Evolutionary conservation across 2,113 vertebrate species (phyloP).

Genomic region (Pseudorectes ferrugineus): DNA sequence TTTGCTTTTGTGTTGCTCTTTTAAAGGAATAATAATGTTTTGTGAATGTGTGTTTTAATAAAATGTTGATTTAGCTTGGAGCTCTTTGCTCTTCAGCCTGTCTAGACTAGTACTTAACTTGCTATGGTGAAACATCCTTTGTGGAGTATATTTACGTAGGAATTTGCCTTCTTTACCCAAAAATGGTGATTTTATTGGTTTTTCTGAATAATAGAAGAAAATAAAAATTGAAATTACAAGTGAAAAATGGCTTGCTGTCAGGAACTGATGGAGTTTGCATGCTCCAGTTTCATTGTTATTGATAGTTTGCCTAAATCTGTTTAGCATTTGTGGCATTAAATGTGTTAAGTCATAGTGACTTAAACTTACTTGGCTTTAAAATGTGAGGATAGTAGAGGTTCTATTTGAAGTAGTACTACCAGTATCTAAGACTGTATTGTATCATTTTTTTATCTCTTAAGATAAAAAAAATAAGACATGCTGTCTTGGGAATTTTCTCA

Average conservation of each 20-base stretch:
- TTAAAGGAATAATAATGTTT: not conserved
- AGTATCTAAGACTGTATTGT: not conserved
- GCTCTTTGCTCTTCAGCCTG: constrained; percentile 66
- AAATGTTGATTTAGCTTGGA: not conserved
- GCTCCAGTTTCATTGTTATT: not conserved
- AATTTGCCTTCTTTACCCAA: not conserved
- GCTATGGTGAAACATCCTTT: not conserved
- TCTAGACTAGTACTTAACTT: not conserved
- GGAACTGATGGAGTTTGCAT: not conserved
- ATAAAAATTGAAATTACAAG: not conserved
- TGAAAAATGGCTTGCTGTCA: not conserved
- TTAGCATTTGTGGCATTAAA: not conserved
- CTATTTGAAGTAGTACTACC: not conserved
- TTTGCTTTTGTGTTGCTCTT: not conserved
- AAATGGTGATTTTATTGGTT: not conserved
- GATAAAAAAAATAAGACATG: not conserved
- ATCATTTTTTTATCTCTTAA: not conserved
- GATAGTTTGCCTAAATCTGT: not conserved
- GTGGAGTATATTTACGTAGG: not conserved
- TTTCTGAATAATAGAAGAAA: not conserved
- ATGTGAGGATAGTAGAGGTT: not conserved
- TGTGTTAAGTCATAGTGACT: not conserved
- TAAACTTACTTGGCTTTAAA: not conserved
- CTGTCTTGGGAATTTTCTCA: not conserved
- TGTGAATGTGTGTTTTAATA: not conserved